A percentile compares a stretch with the other conserved stretches of the same genome.
These are phyloP conservation scores for Palythoa grandis DNA, from an alignment of 92 coral and sea anemone species.

Conservation along the genomic window DNA sequence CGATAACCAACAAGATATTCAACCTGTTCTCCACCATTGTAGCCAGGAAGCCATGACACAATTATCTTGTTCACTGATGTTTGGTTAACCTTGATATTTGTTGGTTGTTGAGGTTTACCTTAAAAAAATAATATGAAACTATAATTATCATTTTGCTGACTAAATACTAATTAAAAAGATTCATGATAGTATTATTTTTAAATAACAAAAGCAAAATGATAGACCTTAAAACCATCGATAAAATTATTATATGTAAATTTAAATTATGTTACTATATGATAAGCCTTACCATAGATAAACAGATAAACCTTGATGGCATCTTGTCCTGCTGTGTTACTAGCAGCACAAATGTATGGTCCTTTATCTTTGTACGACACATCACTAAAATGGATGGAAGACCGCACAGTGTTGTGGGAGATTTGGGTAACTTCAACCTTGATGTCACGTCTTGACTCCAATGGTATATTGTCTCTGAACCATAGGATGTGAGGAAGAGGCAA, in stretches of 20 bases:
- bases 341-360: slow-evolving; percentile 58
- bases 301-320: slow-evolving; percentile 46
- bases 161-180: background rate
- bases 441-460: background rate
- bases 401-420: slow-evolving; percentile 42
- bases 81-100: slow-evolving; percentile 55
- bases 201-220: no score
- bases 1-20: slow-evolving; percentile 61
- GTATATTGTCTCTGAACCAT: slow-evolving; percentile 63
- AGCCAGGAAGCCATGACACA: slow-evolving; percentile 82
- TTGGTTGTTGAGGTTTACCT: slow-evolving; percentile 87
- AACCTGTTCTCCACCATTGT: slow-evolving; percentile 63
- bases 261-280: background rate
- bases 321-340: slow-evolving; percentile 58
- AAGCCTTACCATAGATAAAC: slow-evolving; percentile 55
- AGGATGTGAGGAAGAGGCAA: slow-evolving; percentile 51
- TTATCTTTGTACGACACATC: slow-evolving; percentile 54
- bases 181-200: no score
- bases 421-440: slow-evolving; percentile 1
- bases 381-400: slow-evolving; percentile 21
- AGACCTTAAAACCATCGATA: no score
- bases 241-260: background rate
- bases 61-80: slow-evolving; percentile 50
- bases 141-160: background rate
- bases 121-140: background rate